Conservation (phyloP, 1,140 invertebrate species). For the Yoshiicerus persimilis region DNA sequence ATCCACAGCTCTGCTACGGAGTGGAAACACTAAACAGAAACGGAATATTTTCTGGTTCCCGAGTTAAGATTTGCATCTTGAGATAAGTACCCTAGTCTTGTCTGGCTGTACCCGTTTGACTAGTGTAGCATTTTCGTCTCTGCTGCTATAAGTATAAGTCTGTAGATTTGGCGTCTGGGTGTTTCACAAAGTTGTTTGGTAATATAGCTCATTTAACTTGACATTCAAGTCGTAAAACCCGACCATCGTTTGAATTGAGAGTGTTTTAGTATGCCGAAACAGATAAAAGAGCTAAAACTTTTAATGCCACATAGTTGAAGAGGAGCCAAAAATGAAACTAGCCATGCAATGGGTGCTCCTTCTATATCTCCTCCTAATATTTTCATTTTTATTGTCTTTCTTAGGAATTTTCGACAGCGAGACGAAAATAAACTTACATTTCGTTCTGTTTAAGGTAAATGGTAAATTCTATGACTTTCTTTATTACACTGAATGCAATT, state of each 20-base stretch:
- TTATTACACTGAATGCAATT: neutral
- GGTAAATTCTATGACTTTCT: neutral
- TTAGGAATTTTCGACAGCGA: neutral
- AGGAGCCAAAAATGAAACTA: neutral
- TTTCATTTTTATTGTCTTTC: neutral
- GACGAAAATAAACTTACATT: neutral
- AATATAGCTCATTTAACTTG: neutral
- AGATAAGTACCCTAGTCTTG: neutral
- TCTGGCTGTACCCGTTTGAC: neutral
- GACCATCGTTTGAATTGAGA: neutral
- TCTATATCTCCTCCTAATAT: neutral
- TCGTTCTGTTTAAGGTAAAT: neutral
- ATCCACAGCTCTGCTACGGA: too few relatives aligned
- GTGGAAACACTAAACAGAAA: neutral
- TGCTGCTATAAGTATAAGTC: neutral
- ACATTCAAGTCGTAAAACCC: constrained; percentile 1
- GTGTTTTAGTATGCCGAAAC: neutral
- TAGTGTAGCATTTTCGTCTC: neutral
- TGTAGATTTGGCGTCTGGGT: neutral
- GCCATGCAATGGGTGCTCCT: neutral
- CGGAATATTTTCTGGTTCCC: neutral
- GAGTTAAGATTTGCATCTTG: neutral
- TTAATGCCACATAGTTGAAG: neutral
- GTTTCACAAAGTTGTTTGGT: neutral
- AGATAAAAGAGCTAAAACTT: neutral